Base-by-base conservation (phyloP, 30 jellyfish, hydroid and myxozoan species). In the Pelagia noctiluca region DNA sequence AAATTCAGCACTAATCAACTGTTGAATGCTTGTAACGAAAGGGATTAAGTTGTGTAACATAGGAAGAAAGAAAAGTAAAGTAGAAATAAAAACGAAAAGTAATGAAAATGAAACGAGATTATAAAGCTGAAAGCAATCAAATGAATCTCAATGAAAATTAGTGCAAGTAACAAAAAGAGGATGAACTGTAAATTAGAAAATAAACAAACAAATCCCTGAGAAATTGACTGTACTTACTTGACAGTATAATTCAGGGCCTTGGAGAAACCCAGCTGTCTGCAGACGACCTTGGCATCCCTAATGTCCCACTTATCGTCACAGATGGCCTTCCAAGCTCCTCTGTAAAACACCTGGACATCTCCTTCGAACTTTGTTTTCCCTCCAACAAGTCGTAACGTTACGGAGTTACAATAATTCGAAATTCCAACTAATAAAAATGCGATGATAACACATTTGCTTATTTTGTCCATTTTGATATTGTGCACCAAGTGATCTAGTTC, bases 281-380 rank as follows among this genome's bases (percentile, higher is more conserved):
- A 92, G 21, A 81, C 97, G 13, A 92, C 98, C 63, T 92, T 92
- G 0, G 98, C 98, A 68, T 92, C 98, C 74, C 98, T 80, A 22
- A 63, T 54, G 69, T 92, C 98, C 88, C 96, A 92, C 35, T 72
- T 78, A 76, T 92, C 98, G 78, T 92, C 98, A 47, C 98, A 92
- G 12, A 92, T 81, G 35, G 76, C 73, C 26, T 90, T 78, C 98
- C 98, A 92, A 78, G 80, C 92, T 2, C 90, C 90, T 30, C 81
- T 63, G 82, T 53, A 76, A 63, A 57, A 92, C 12, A 85, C 88
- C 57, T 86, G 89, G 32, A 92, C 98, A 63, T 87, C 63, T 26
- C 98, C 98, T 54, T 92, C 97, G 35, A 61, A 38, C 8, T 47
- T 53, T 26, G 94, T 35, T 21, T 49, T 49, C 67, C 98, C 96